phyloP scores from a whole-genome alignment of 2,113 vertebrate species.

The Lophius piscatorius region DNA sequence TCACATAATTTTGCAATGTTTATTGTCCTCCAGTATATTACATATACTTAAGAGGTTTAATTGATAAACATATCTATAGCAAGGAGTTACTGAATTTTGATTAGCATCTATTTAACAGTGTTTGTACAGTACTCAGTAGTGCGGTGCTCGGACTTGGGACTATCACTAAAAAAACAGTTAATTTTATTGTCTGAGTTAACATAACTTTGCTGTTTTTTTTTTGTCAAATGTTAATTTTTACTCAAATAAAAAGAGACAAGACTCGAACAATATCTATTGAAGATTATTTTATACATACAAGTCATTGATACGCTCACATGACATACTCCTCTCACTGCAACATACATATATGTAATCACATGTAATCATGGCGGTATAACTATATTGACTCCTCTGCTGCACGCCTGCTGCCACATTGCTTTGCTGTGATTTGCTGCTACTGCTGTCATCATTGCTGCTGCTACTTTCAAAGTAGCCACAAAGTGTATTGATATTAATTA shows the following conservation, averaged over 20 bases:
- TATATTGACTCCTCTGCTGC: background rate
- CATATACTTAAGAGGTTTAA: no score
- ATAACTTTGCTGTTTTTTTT: constrained; percentile 13
- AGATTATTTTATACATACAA: constrained; percentile 11
- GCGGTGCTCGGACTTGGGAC: background rate
- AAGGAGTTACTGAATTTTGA: constrained; percentile 9
- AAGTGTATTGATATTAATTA: no score
- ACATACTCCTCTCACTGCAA: background rate
- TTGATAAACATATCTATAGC: background rate
- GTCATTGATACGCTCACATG: no score
- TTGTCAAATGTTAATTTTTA: constrained; percentile 41
- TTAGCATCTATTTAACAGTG: constrained; percentile 11
- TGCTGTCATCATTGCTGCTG: background rate
- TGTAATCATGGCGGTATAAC: background rate
- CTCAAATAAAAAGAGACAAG: constrained; percentile 47
- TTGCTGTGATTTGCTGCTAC: constrained; percentile 4
- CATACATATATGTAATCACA: background rate
- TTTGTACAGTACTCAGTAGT: constrained; percentile 5
- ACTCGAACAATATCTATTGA: constrained; percentile 2
- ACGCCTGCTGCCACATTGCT: background rate
- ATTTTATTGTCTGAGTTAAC: constrained; percentile 3
- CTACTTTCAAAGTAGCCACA: background rate
- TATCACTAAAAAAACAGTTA: background rate
- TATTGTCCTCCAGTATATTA: background rate
- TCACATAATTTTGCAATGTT: background rate